Base-by-base conservation (phyloP, 2,113 vertebrate genomes). In the Tetrao urogallus region DNA sequence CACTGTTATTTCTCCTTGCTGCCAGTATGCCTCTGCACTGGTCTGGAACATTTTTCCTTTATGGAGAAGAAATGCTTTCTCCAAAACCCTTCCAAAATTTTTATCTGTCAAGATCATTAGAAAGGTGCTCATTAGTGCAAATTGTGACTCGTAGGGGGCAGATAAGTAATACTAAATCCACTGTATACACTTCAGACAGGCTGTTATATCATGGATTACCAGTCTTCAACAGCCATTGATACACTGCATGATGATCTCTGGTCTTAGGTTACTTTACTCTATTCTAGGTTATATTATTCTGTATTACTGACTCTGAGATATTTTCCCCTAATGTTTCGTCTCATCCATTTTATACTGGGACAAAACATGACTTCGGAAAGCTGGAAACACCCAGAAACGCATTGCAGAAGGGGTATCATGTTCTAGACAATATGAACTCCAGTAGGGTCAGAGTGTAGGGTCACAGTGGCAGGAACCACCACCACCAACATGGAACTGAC, bases 401-500 rank as follows among this genome's bases (percentile, higher is more conserved):
- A 75, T 40, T 66, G 40, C 47, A 60, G 21, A 69, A 92, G 52
- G 21, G 47, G 47, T 48, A 22, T 48, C 47, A 48, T 48, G 47
- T 42, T 64, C 38, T 47, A 32, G 40, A 5, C 17, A 5, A 7
- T 17, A 60, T 24, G 57, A 64, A 8, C 17, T 88, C 32, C 21
- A 56, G 1, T 0, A 60, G 42, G 28, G 25, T 21, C 6, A 2
- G 21, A 48, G 4, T 4, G 14, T 27, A 80, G 71, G 11, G 32
- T 52, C 43, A 50, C 14, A 78, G n/a, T 15, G 2, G 3, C 13
- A 58, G 50, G 30, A 92, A 9, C 2, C 22, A 86, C 2, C 50
- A 66, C 4, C 17, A n/a, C 11, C 28, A 75, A 42, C 1, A 1
- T 32, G 52, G 42, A 84, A 75, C 0, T 77, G 47, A 34, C 28